Evolutionary conservation across 2,113 vertebrate species (phyloP).

Genomic region (Arizona elegans): DNA sequence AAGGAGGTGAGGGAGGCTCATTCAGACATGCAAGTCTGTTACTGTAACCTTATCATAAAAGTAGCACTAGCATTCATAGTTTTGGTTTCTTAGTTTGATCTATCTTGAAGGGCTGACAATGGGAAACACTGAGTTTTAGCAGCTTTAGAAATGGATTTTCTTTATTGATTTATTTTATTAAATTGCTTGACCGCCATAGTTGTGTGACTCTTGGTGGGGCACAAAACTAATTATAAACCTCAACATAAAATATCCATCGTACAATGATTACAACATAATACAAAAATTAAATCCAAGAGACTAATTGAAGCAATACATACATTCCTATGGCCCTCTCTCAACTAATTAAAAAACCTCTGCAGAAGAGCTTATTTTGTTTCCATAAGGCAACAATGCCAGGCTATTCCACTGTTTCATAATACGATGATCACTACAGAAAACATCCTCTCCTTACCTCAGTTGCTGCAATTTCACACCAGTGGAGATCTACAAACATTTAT

Average conservation of each 20-base stretch:
- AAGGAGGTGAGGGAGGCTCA: neutral
- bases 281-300: neutral
- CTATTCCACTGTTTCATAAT: neutral
- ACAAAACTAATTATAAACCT: neutral
- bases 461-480: neutral
- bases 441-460: neutral
- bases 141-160: neutral
- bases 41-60: neutral
- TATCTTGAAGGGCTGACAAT: neutral
- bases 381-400: neutral
- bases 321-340: neutral
- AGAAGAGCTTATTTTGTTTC: neutral
- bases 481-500: neutral
- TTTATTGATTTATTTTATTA: neutral
- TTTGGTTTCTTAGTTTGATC: neutral
- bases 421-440: neutral
- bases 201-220: neutral
- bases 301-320: neutral
- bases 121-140: neutral
- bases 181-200: neutral
- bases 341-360: neutral
- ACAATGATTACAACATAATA: neutral
- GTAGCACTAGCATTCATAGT: neutral
- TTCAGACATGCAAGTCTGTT: neutral
- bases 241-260: neutral